phyloP scores from a whole-genome alignment of 2,113 vertebrate genomes.

The Seriola quinqueradiata region DNA sequence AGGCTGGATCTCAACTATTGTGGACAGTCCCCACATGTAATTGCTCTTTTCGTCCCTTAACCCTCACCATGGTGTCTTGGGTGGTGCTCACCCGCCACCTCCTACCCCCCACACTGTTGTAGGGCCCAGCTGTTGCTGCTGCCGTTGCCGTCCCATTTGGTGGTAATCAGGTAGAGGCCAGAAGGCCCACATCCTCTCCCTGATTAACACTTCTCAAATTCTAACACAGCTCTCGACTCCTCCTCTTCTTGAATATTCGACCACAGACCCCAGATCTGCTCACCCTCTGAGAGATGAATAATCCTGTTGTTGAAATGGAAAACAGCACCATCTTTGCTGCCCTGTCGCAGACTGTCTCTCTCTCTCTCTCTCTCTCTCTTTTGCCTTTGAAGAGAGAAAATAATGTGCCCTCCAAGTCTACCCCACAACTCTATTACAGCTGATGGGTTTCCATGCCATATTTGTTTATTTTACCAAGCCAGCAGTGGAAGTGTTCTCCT shows the following conservation, averaged over 20 bases:
- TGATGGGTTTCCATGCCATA: constrained; percentile 64
- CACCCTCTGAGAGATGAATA: constrained; percentile 62
- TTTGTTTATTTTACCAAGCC: constrained; percentile 78
- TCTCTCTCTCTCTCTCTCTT: background rate
- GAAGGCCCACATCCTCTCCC: constrained; percentile 95
- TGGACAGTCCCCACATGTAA: constrained; percentile 23
- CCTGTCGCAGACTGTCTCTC: constrained; percentile 63
- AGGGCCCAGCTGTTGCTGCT: constrained; percentile 79
- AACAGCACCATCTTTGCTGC: constrained; percentile 61
- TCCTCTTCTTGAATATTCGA: constrained; percentile 77
- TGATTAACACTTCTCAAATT: constrained; percentile 95
- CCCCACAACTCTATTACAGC: constrained; percentile 42
- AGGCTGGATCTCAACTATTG: constrained; percentile 28
- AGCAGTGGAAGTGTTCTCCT: constrained; percentile 61
- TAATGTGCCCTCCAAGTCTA: constrained; percentile 43
- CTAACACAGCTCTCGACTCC: constrained; percentile 90
- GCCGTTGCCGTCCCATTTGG: constrained; percentile 86
- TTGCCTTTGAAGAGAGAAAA: constrained; percentile 55
- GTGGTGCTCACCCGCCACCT: constrained; percentile 74
- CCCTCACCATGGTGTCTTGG: constrained; percentile 22
- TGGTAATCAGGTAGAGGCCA: constrained; percentile 95
- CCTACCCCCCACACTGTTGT: constrained; percentile 78
- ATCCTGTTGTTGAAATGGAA: constrained; percentile 57
- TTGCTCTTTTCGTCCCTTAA: constrained; percentile 32
- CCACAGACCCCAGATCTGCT: constrained; percentile 58